Evolutionary conservation across 1,140 invertebrate genomes (phyloP).

Genomic region (Heliconius hermathena): DNA sequence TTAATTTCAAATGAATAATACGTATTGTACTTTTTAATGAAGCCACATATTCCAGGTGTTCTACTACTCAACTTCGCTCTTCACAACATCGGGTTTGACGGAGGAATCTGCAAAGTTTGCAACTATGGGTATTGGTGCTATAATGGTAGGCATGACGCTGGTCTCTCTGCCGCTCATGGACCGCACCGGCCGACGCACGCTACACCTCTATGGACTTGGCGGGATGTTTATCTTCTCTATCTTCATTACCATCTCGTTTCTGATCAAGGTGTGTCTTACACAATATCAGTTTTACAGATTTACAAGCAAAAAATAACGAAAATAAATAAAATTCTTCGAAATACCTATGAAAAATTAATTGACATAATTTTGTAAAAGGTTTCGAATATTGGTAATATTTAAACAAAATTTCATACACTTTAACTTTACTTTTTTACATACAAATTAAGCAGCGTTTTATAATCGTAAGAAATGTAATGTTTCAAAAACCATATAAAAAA

Average conservation of each 20-base stretch:
- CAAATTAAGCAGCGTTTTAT: background rate
- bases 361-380: no score
- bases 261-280: conserved; percentile 89
- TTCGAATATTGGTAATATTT: background rate
- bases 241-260: conserved; percentile 97
- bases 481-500: background rate
- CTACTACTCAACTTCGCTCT: conserved; percentile 97
- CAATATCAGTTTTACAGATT: conserved; percentile 29
- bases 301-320: background rate
- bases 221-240: conserved; percentile 99
- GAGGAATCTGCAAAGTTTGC: conserved; percentile 94
- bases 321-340: background rate
- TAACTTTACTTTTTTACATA: no score
- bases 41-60: conserved; percentile 87
- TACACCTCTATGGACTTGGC: conserved; percentile 97
- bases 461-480: background rate
- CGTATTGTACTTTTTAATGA: background rate
- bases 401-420: background rate
- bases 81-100: conserved; percentile 93
- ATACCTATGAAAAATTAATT: no score
- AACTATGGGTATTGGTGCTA: conserved; percentile 97
- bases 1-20: no score
- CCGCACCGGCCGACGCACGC: conserved; percentile 93
- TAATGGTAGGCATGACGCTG: conserved; percentile 98
- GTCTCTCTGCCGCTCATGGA: conserved; percentile 98